These are phyloP conservation scores for Phalacrocorax brasilianus DNA, from an alignment of 2,113 vertebrate species.

Conservation along the genomic window DNA sequence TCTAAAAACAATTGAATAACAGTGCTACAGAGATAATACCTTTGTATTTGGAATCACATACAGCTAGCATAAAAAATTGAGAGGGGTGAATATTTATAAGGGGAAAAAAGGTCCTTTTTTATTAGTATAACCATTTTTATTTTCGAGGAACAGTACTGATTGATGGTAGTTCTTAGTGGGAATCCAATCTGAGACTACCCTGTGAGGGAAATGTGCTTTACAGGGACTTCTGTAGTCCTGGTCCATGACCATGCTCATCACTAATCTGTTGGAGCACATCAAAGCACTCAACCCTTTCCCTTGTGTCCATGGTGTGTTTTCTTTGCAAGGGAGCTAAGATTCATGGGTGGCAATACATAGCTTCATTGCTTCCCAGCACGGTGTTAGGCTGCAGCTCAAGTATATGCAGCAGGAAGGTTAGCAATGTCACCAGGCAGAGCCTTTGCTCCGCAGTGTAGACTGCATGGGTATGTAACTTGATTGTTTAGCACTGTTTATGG, in stretches of 20 bases:
- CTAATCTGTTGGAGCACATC: neutral
- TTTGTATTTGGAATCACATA: neutral
- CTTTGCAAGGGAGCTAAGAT: neutral
- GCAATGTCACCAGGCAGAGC: neutral
- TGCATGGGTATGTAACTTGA: neutral
- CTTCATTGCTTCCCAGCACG: neutral
- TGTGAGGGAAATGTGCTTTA: neutral
- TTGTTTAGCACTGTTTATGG: neutral
- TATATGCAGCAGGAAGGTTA: neutral
- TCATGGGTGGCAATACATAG: no score
- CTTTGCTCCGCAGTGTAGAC: neutral
- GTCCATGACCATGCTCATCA: neutral
- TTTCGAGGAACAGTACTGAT: neutral
- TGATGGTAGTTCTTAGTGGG: neutral
- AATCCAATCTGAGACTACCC: neutral
- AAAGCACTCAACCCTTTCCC: neutral
- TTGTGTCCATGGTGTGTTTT: neutral
- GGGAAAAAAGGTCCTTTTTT: neutral
- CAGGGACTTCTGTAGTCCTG: neutral
- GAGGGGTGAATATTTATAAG: neutral
- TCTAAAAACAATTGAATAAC: neutral
- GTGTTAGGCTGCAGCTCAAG: neutral
- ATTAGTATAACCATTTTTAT: neutral
- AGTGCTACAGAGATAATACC: neutral
- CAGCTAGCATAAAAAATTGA: neutral